Evolutionary conservation across 2,888 invertebrate species (phyloP), one percentile per base, ranked within the genome.

Genomic region (Coecobrya sp.): DNA sequence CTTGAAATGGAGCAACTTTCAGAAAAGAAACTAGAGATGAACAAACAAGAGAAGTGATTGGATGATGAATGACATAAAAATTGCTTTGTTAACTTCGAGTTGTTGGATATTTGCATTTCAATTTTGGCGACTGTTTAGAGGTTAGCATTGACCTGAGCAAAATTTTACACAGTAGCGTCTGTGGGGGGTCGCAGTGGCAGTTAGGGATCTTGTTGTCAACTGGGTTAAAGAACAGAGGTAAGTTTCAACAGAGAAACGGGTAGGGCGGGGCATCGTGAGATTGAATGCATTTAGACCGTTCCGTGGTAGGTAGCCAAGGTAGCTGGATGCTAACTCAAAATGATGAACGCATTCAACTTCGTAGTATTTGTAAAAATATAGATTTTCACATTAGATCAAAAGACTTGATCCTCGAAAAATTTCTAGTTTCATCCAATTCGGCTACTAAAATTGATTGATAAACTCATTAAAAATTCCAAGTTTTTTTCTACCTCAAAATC

Each of bases 61-160:
- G 73, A 73, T 73, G 73, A 73, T 73, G 73, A 73, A 73, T 73
- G 73, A 73, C 73, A 45, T 8, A 45, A 73, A 22, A 70, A 73
- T 42, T 45, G 10, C 45, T 45, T 73, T 73, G 45, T 73, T n/a
- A 73, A 73, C 42, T 73, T 45, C 42, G 73, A 45, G 73, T 45
- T 73, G 22, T 45, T 73, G 73, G 22, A n/a, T n/a, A n/a, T n/a
- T n/a, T n/a, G n/a, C 73, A 73, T 73, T 73, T 73, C 73, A 73
- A 45, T 73, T 42, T 7, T 19, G 45, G 45, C 16, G 0, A 22
- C 73, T 73, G 45, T 36, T 22, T 42, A 45, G 73, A 11, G 73
- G 22, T 73, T 73, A 45, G 73, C 22, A 22, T 7, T 73, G 73
- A 45, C 73, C 45, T 73, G 73, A 73, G 45, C 45, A 73, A 73